Evolutionary conservation across 2,113 vertebrate species (phyloP), one percentile per base, ranked within the genome.

Genomic region (Eidolon helvum): DNA sequence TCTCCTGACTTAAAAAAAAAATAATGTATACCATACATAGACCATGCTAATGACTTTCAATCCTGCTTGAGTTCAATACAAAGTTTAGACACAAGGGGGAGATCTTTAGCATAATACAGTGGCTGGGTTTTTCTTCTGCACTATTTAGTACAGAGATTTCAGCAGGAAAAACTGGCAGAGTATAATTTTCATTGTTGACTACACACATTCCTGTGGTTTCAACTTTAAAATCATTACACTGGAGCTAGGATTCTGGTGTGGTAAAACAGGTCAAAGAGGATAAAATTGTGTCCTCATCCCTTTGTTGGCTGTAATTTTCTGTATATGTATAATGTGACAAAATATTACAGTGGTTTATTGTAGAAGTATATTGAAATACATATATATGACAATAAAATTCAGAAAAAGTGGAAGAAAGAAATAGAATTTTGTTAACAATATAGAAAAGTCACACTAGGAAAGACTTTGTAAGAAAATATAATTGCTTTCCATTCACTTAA

Each of bases 11-110:
- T 57, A 53, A 78, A 48, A 80, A 72, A 79, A 53, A 0, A 59
- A 50, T 10, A 45, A 45, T 14, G 15, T 50, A 50, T 16, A 30
- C 35, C 33, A 30, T 45, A 55, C 18, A 10, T 10, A 48, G 10
- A 53, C 26, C 30, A 65, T 45, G 55, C 10, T 16, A 48, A 75
- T 50, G 63, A 48, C 40, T 65, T 92, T 48, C 48, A 85, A 7
- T 74, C 21, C 40, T 82, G 7, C 78, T 93, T 94, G 74, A 91
- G 74, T 94, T 96, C 86, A 97, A 22, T 95, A 71, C 86, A 91
- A 83, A 69, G 33, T 84, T 96, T 68, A 95, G 94, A 94, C 86
- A 94, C 94, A 85, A 97, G 94, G 90, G 59, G 90, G 96, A 91
- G 94, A 87, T 72, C 80, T 5, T 82, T 72, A 96, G 90, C 72